These are phyloP conservation scores for Luperina nickerlii DNA, from an alignment of 2,888 invertebrate species.

Conservation along the genomic window DNA sequence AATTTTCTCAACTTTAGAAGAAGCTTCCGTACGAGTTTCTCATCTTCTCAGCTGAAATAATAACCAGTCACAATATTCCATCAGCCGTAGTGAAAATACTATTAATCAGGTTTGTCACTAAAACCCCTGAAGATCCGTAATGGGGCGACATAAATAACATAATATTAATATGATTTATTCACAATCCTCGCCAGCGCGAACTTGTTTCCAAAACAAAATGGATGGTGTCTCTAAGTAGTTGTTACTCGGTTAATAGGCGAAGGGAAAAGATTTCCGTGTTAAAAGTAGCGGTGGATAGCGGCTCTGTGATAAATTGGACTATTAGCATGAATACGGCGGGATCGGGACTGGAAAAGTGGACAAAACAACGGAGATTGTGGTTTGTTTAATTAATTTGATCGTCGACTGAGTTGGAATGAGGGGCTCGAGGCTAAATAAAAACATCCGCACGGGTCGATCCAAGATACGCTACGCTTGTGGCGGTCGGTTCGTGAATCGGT, in stretches of 20 bases:
- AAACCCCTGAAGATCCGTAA: conserved; percentile 58
- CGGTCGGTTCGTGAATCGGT: not conserved
- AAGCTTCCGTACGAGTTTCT: not conserved
- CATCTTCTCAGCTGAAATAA: conserved; percentile 9
- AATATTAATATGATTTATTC: conserved; percentile 74
- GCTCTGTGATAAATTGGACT: conserved; percentile 63
- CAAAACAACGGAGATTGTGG: conserved; percentile 21
- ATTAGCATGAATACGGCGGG: conserved; percentile 55
- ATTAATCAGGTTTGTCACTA: conserved; percentile 41
- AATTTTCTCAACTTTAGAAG: not conserved
- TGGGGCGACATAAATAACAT: conserved; percentile 53
- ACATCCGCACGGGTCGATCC: too few relatives aligned
- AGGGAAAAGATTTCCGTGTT: conserved; percentile 58
- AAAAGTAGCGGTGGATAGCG: conserved; percentile 42
- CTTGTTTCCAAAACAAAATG: conserved; percentile 69
- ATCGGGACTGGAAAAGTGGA: conserved; percentile 28
- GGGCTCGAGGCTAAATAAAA: not conserved
- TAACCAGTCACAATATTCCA: conserved; percentile 16
- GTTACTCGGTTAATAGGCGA: conserved; percentile 55
- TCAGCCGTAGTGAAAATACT: conserved; percentile 10
- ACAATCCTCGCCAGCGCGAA: conserved; percentile 59
- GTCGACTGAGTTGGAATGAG: not conserved
- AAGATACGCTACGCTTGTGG: not conserved
- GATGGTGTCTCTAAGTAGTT: conserved; percentile 58
- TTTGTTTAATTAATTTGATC: conserved; percentile 28